Conservation (phyloP, 2,888 invertebrate genomes). For the Sturmia bella region DNA sequence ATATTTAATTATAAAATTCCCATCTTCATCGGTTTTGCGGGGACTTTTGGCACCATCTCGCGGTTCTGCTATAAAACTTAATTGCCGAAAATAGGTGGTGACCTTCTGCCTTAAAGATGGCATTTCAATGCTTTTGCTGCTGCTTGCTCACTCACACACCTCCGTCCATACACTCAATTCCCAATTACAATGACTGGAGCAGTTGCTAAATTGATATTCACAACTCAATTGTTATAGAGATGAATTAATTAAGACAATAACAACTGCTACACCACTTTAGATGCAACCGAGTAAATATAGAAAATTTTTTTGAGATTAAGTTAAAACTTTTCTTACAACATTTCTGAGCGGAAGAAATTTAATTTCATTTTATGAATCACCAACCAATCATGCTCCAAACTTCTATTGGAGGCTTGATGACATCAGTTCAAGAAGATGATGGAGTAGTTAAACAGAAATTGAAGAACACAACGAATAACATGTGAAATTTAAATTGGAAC, state of each 20-base stretch:
- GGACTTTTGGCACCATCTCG: slow-evolving; percentile 81
- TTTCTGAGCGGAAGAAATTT: slow-evolving; percentile 37
- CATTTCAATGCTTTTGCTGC: slow-evolving; percentile 81
- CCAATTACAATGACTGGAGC: slow-evolving; percentile 14
- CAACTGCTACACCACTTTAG: slow-evolving; percentile 21
- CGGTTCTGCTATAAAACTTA: slow-evolving; percentile 86
- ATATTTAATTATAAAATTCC: slow-evolving; percentile 87
- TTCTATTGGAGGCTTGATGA: not conserved
- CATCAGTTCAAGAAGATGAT: not conserved
- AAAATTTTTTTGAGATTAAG: slow-evolving; percentile 15
- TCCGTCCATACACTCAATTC: not conserved
- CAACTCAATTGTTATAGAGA: slow-evolving; percentile 54
- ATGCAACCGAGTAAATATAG: not conserved
- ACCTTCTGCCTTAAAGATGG: slow-evolving; percentile 88
- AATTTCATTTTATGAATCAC: slow-evolving; percentile 13
- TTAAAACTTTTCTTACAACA: slow-evolving; percentile 21
- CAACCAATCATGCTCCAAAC: not conserved
- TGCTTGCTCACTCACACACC: not conserved
- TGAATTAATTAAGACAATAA: slow-evolving; percentile 57
- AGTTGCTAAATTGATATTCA: slow-evolving; percentile 42
- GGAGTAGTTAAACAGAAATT: not conserved
- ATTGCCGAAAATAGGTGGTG: slow-evolving; percentile 87
- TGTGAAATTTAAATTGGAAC: slow-evolving; percentile 57
- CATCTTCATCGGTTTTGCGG: slow-evolving; percentile 83
- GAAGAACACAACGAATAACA: slow-evolving; percentile 15